Evolutionary conservation across 2,888 invertebrate species (phyloP), one percentile per base, ranked within the genome.

Genomic region (Rhopalosiphum nymphaeae): DNA sequence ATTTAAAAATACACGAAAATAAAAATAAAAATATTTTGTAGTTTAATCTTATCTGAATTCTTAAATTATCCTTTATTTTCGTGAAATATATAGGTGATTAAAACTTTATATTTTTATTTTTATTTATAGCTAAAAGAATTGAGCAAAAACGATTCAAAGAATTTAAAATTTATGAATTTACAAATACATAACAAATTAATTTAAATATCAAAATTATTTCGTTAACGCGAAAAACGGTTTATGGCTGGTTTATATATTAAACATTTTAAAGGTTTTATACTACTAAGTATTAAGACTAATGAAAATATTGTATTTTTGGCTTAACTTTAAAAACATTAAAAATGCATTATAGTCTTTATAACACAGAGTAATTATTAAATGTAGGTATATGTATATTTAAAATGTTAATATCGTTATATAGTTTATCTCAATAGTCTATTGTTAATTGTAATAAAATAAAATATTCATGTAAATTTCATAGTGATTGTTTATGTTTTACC

Each of bases 241-340:
- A n/a, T 9, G 0, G 10, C 36, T 9, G 36, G 67, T 91, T 91
- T n/a, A 67, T 46, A 21, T 25, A 49, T 49, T 46, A 49, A 90
- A 49, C 25, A 90, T 67, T 89, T 53, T 53, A 84, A 84, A 10
- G 7, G 16, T 26, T 13, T 13, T 36, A 1, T 36, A 25, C 46
- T 49, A 78, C 36, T 78, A 78, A 78, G 78, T 49, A 44, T 44
- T 21, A 91, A 85, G 56, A 26, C 29, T 91, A 36, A 84, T 84
- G 91, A 91, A 84, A 91, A 42, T 56, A 3, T 42, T 56, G 4
- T n/a, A 85, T 57, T 57, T 85, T 91, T 85, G n/a, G 11, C n/a
- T 44, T n/a, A 57, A 91, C 21, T 85, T 29, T 44, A n/a, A 42
- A 89, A 53, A 85, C 91, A 91, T 85, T 84, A 91, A 91, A 91